Percentiles rank a stretch among this genome's conserved stretches.
Evolutionary conservation across 2,113 vertebrate genomes (phyloP).

Genomic region (Apodemus sylvaticus): DNA sequence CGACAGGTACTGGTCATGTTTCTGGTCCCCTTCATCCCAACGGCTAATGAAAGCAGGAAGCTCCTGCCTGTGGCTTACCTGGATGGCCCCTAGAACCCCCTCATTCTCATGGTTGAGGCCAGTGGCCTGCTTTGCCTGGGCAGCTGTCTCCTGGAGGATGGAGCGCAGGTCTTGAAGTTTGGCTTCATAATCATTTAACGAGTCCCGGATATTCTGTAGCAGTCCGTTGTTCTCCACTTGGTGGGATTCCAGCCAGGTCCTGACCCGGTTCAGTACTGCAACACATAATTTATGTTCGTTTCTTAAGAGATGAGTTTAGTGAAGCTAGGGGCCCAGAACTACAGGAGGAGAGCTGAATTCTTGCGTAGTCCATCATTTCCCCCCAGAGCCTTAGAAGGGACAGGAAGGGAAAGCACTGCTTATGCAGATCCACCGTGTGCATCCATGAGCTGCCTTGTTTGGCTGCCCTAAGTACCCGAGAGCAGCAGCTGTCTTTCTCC

Average conservation of each 20-base stretch:
- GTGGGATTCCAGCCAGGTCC: slow-evolving; percentile 86
- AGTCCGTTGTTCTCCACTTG: slow-evolving; percentile 85
- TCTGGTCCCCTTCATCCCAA: background rate
- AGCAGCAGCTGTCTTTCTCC: background rate
- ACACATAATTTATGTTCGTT: slow-evolving; percentile 54
- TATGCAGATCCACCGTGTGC: background rate
- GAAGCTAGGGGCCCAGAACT: background rate
- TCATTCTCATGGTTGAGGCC: slow-evolving; percentile 89
- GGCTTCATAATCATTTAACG: slow-evolving; percentile 87
- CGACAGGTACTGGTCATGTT: background rate
- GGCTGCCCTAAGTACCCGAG: background rate
- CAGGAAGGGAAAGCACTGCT: background rate
- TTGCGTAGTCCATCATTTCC: background rate
- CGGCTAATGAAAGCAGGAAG: rapidly evolving
- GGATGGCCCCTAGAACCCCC: slow-evolving; percentile 84
- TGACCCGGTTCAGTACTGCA: slow-evolving; percentile 90
- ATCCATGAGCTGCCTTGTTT: background rate
- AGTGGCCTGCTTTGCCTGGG: slow-evolving; percentile 88
- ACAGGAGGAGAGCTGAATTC: background rate
- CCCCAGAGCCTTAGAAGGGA: background rate
- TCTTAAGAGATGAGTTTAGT: background rate
- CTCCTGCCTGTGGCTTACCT: slow-evolving; percentile 85
- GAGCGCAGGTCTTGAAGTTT: slow-evolving; percentile 90
- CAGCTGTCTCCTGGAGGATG: slow-evolving; percentile 85
- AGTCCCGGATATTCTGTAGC: slow-evolving; percentile 84